Evolutionary conservation across 2,888 invertebrate species (phyloP).

Genomic region (Alviniconcha strummeri): DNA sequence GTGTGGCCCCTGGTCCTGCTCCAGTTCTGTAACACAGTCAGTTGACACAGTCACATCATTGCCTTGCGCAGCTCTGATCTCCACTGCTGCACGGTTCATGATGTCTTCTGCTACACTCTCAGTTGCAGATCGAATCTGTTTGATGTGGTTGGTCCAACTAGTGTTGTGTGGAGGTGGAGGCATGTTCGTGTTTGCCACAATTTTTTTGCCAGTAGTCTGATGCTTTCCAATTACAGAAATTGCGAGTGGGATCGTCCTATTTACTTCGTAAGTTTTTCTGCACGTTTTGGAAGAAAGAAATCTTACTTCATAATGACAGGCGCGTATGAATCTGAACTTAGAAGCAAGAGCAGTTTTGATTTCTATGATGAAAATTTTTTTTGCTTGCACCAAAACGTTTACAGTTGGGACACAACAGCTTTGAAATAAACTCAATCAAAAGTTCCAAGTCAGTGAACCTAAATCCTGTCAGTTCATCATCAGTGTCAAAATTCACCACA

Average conservation of each 20-base stretch:
- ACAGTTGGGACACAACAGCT: background rate
- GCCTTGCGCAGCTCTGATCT: background rate
- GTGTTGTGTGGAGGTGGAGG: background rate
- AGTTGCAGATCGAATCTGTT: background rate
- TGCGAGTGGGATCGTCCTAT: background rate
- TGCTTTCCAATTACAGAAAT: background rate
- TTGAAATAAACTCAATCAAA: background rate
- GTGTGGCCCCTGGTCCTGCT: too few species aligned
- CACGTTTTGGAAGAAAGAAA: background rate
- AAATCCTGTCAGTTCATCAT: background rate
- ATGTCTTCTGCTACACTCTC: background rate
- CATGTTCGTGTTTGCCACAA: background rate
- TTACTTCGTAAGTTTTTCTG: background rate
- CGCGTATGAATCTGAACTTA: background rate
- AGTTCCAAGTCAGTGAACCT: background rate
- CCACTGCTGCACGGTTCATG: background rate
- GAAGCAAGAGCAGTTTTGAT: background rate
- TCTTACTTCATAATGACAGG: background rate
- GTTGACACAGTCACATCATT: background rate
- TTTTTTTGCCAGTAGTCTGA: background rate
- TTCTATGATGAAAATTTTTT: background rate
- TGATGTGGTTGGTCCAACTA: background rate
- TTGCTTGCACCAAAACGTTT: background rate
- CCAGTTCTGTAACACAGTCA: too few species aligned
- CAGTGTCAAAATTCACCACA: background rate